phyloP scores from a whole-genome alignment of 2,113 vertebrate species.

The Syrrhaptes paradoxus region DNA sequence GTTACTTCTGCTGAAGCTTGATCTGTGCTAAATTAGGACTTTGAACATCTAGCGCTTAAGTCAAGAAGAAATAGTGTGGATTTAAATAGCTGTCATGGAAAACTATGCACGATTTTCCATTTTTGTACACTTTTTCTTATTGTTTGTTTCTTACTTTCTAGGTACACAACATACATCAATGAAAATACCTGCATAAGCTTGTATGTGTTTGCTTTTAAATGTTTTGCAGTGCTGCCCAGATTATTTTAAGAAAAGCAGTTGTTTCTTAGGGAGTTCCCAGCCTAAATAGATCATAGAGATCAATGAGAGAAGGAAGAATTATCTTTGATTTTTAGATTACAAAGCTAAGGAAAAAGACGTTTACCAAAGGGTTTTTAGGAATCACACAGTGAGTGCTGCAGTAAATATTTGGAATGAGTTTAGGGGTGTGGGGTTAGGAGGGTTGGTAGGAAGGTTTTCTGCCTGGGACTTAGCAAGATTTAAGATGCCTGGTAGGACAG shows the following conservation, averaged over 20 bases:
- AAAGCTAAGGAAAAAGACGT: background rate
- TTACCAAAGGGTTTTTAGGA: background rate
- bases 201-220: background rate
- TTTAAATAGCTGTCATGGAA: background rate
- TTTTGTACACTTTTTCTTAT: background rate
- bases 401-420: background rate
- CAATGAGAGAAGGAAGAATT: background rate
- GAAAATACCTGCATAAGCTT: background rate
- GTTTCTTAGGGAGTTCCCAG: background rate
- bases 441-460: background rate
- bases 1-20: background rate
- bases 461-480: background rate
- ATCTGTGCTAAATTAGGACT: background rate
- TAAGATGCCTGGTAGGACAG: background rate
- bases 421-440: background rate
- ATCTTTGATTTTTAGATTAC: background rate
- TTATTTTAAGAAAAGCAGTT: background rate
- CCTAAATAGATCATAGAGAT: background rate
- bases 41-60: background rate
- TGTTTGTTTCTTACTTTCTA: background rate
- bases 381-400: background rate
- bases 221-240: background rate
- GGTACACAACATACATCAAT: background rate
- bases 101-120: background rate
- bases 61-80: background rate